These are phyloP conservation scores for Phania funesta DNA, from an alignment of 2,888 invertebrate genomes.

Conservation along the genomic window DNA sequence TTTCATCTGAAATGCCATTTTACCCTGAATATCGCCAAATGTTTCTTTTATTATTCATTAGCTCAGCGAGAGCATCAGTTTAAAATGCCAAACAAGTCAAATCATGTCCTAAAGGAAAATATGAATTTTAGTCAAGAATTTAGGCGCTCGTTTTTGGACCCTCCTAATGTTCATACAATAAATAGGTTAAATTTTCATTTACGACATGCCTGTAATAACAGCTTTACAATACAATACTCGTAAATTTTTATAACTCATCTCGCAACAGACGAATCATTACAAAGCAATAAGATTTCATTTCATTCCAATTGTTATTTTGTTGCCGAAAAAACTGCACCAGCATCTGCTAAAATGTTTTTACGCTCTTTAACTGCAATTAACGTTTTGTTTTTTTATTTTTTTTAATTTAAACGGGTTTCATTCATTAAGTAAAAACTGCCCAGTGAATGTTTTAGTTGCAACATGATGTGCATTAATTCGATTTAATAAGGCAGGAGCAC, in stretches of 20 bases:
- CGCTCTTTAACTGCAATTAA: too few species aligned
- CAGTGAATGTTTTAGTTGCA: too few species aligned
- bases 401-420: too few species aligned
- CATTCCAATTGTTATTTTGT: not conserved
- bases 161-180: not conserved
- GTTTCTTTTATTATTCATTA: too few species aligned
- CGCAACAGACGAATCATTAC: not conserved
- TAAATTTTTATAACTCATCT: conserved; percentile 12
- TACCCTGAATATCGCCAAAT: too few species aligned
- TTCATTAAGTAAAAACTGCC: not conserved
- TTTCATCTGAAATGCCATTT: too few species aligned
- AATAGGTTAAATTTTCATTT: not conserved
- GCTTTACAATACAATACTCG: not conserved
- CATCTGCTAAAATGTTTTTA: not conserved
- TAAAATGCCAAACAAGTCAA: not conserved
- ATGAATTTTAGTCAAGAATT: not conserved
- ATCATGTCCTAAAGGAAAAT: not conserved
- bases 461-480: too few species aligned
- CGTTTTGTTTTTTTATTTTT: too few species aligned
- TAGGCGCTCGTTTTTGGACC: not conserved
- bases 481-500: too few species aligned
- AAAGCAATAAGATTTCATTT: not conserved
- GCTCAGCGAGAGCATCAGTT: too few species aligned
- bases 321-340: not conserved
- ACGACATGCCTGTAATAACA: not conserved